These are phyloP conservation scores for Paguma larvata DNA, from an alignment of 2,797 vertebrate genomes.

Conservation along the genomic window DNA sequence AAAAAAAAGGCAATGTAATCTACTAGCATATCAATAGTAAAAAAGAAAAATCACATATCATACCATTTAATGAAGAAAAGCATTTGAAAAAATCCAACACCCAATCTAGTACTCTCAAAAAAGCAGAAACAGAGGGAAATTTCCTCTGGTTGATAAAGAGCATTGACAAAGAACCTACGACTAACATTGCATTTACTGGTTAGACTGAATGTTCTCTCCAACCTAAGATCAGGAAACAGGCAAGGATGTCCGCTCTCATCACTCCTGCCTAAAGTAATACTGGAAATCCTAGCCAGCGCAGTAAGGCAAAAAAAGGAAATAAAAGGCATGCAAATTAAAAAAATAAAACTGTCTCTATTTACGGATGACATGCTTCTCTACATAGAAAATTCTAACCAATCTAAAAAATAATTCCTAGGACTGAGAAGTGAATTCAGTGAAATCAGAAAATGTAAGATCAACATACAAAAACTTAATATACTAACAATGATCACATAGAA, in stretches of 20 bases:
- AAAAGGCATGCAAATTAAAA: background rate
- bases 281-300: background rate
- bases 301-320: background rate
- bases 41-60: background rate
- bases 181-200: background rate
- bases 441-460: background rate
- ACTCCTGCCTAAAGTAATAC: background rate
- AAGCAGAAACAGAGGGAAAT: background rate
- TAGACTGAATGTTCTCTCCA: background rate
- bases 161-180: background rate
- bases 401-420: background rate
- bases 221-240: background rate
- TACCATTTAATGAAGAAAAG: constrained; percentile 24
- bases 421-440: background rate
- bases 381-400: background rate
- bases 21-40: background rate
- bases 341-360: constrained; percentile 3
- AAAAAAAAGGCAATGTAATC: background rate
- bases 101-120: background rate
- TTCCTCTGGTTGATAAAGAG: background rate
- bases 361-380: background rate
- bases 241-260: background rate
- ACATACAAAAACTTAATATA: background rate
- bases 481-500: background rate
- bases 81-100: background rate